Conservation (phyloP, 2,888 invertebrate genomes). For the Odontocolon sp. region DNA sequence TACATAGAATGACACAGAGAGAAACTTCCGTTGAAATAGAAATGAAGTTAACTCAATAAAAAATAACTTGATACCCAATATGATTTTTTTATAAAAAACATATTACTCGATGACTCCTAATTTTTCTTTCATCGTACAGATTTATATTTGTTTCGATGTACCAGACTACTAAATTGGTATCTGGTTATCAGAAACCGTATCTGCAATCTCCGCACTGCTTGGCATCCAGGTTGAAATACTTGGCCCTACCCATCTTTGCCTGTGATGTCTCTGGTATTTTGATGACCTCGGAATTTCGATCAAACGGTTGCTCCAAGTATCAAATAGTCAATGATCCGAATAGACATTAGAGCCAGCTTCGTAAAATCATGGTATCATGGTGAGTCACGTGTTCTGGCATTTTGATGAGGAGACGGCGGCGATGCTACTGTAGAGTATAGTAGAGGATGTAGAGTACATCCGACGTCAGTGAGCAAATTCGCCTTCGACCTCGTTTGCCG, state of each 20-base stretch:
- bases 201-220: background rate
- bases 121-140: background rate
- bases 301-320: background rate
- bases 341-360: too few relatives aligned
- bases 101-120: background rate
- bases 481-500: constrained; percentile 68
- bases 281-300: background rate
- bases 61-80: too few relatives aligned
- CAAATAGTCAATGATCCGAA: background rate
- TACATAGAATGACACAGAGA: too few relatives aligned
- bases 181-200: background rate
- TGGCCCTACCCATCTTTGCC: background rate
- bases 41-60: too few relatives aligned
- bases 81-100: too few relatives aligned
- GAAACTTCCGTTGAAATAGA: too few relatives aligned
- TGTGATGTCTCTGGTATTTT: background rate
- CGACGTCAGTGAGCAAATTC: constrained; percentile 65
- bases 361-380: background rate
- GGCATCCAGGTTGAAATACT: background rate
- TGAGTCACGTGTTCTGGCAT: constrained; percentile 28
- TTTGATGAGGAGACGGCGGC: background rate
- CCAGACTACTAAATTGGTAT: background rate
- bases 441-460: background rate
- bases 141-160: background rate
- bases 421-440: background rate